Base-by-base conservation (phyloP, 1,140 invertebrate species). In the Agraylea sexmaculata region DNA sequence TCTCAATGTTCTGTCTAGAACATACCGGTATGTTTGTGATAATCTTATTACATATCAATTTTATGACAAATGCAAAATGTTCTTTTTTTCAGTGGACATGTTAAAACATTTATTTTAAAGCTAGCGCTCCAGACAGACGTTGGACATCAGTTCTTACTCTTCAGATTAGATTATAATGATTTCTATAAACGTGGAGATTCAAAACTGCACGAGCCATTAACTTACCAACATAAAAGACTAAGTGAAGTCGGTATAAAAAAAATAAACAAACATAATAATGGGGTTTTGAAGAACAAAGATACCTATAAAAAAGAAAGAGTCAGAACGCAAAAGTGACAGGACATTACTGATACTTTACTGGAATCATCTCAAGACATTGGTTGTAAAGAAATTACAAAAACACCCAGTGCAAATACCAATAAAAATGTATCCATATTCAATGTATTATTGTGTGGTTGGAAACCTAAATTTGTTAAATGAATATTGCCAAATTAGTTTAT, bases 101-200 rank as follows among this genome's bases (percentile, higher is more conserved):
- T 87, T 6, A 78, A 82, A 40, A 78, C 80, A 40, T 78, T 89
- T 50, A 68, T 88, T n/a, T 54, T 85, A n/a, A 81, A 80, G 66
- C 64, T 89, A 15, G 78, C 80, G 2, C 69, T 74, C 6, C 80
- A 84, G 40, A 63, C 73, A 42, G 82, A 87, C 53, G 73, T 82
- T 21, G 87, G 83, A 50, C 66, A 95, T 4, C 83, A 90, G 55
- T 79, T 88, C 35, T 73, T 95, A 17, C 88, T 88, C 42, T 88
- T 87, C 48, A 74, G 90, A 18, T 68, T 95, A 17, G 90, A 94
- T 62, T 91, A 90, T 54, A 92, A 89, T 59, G 85, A 88, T 53
- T 86, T 86, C 59, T 91, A 90, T 58, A 85, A 87, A 52, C 75
- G 75, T 28, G 75, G 77, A 33, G 82, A 88, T 54, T 74, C 74